Conservation (phyloP, 2,797 vertebrate genomes). For the Helarctos malayanus region DNA sequence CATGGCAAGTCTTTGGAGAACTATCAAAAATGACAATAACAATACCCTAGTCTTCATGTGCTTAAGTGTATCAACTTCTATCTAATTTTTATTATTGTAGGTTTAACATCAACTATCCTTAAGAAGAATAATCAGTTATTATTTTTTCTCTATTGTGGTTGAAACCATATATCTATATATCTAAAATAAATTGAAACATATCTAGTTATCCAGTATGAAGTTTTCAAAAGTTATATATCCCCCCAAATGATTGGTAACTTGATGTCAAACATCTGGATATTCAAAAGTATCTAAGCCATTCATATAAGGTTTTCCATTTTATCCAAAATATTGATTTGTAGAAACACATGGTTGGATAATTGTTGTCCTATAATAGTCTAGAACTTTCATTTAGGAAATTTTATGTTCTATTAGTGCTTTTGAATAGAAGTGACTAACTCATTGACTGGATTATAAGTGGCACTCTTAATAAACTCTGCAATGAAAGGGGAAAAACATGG, state of each 20-base stretch:
- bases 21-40: not conserved
- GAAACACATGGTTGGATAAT: not conserved
- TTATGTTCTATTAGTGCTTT: slow-evolving; percentile 19
- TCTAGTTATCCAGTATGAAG: not conserved
- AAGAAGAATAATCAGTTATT: not conserved
- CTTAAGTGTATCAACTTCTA: not conserved
- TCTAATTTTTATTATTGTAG: slow-evolving; percentile 15
- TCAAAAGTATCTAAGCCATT: slow-evolving; percentile 22
- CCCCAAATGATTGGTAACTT: not conserved
- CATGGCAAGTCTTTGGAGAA: not conserved
- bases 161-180: slow-evolving; percentile 7
- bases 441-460: not conserved
- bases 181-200: slow-evolving; percentile 13
- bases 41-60: not conserved
- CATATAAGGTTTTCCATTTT: not conserved
- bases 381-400: slow-evolving; percentile 24
- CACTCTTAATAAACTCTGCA: slow-evolving; percentile 31
- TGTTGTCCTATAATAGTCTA: not conserved
- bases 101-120: slow-evolving; percentile 6
- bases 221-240: not conserved
- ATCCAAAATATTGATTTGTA: not conserved
- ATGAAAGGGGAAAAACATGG: not conserved
- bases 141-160: not conserved
- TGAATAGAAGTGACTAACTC: not conserved
- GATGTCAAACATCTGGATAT: not conserved